Evolutionary conservation across 2,888 invertebrate genomes (phyloP), one percentile per base, ranked within the genome.

Genomic region (Brenthis daphne): DNA sequence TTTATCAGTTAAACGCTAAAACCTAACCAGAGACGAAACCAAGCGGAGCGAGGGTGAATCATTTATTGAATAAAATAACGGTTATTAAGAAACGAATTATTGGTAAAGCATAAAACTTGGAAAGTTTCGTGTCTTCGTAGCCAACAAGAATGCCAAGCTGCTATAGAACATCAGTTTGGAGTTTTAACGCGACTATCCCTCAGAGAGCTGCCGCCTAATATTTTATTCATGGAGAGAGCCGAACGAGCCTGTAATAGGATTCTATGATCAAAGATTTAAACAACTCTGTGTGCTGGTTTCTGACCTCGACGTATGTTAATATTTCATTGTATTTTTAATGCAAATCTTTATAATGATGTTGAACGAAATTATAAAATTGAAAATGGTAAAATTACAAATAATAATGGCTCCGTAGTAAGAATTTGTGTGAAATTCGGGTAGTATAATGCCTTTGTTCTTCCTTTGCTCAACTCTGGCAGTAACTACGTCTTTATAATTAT

Each of bases 181-280:
- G 73, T 68, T 70, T 73, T 73, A 70, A 73, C 69, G 65, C 57
- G 47, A 51, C 65, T 70, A 64, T 67, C 64, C 67, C 69, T 53
- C 55, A 50, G 65, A 69, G 69, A 67, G 67, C 60, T 20, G 57
- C 57, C 68, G 61, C 67, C 67, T 70, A 56, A 79, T 79, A 75
- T 77, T 77, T 78, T 75, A 78, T 79, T 79, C 78, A 79, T 75
- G 65, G 65, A 63, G 65, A 69, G 71, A 65, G 71, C 64, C 73
- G 70, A 66, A 68, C 68, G 65, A 65, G 64, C 67, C 71, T 47
- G 73, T 74, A 72, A 75, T 70, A 68, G 71, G 73, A 76, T 77
- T 75, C 78, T 74, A 75, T 77, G 76, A 79, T 76, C 78, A 77
- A 77, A 79, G 76, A 78, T 79, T 76, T 76, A 78, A 73, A 76